Evolutionary conservation across 2,888 invertebrate genomes (phyloP).

Genomic region (Yponomeuta evonymella): DNA sequence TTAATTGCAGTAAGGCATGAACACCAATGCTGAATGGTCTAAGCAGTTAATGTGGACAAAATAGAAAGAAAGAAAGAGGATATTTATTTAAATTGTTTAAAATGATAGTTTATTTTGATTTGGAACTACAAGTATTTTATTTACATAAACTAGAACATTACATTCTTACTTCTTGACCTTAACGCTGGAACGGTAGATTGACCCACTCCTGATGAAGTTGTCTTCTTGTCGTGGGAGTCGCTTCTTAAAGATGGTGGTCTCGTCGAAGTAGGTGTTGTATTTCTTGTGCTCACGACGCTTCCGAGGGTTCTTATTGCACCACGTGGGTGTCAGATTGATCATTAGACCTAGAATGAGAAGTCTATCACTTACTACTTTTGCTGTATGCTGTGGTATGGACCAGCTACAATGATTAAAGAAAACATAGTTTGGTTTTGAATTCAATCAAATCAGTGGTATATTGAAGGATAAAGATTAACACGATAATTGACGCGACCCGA

Average conservation of each 20-base stretch:
- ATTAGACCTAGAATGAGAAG: conserved; percentile 78
- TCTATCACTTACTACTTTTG: conserved; percentile 20
- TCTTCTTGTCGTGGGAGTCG: conserved; percentile 54
- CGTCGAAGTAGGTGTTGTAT: conserved; percentile 90
- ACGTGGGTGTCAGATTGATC: conserved; percentile 80
- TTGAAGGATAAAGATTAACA: too few relatives aligned
- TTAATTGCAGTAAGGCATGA: too few relatives aligned
- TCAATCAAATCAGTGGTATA: too few relatives aligned
- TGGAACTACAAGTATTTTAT: conserved; percentile 4
- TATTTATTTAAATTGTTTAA: too few relatives aligned
- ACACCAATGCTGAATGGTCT: too few relatives aligned
- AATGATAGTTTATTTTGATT: not conserved
- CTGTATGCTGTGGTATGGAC: not conserved
- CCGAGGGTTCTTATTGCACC: conserved; percentile 82
- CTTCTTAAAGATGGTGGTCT: conserved; percentile 79
- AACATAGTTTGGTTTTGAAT: too few relatives aligned
- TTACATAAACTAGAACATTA: conserved; percentile 5
- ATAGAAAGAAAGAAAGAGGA: too few relatives aligned
- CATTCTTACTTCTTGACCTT: not conserved
- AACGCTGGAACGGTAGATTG: conserved; percentile 1
- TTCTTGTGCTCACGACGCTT: conserved; percentile 81
- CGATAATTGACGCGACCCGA: too few relatives aligned
- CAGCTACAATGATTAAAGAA: too few relatives aligned
- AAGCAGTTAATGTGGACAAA: too few relatives aligned
- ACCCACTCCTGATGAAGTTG: conserved; percentile 46